Base-by-base conservation (phyloP, 1,140 invertebrate species). In the Paralvinella palmiformis region DNA sequence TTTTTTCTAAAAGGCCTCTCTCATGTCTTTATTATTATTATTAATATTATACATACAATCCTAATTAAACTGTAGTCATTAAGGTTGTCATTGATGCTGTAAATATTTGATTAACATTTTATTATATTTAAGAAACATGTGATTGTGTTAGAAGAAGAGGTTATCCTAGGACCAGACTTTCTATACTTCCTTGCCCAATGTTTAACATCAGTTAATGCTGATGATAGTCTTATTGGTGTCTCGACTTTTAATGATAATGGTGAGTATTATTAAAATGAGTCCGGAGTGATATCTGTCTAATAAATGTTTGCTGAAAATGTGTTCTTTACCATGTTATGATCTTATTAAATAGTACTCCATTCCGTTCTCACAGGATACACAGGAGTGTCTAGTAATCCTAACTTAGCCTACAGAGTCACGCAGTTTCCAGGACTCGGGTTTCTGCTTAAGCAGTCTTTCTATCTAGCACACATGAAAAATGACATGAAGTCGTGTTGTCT, bases 191-290 rank as follows among this genome's bases (percentile, higher is more conserved):
- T 83, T 71, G 79, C 79, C 3, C 79, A 82, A 66, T 69, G 77
- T 35, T 63, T 81, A 15, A 70, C 72, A 5, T 62, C 79, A 10
- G 53, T 83, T 1, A 71, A 79, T 13, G 69, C 68, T 53, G 82
- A 83, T 69, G 60, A 70, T 29, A 71, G 79, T 10, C 63, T 85
- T 37, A 56, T 78, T 32, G 79, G 76, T 13, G 73, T 83, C 6
- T 82, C 81, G 32, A 77, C 81, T 6, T 83, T 79, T 77, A 84
- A 84, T 71, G 75, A 81, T 36, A 84, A 84, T 73, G 81, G 83
- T 83, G 68, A 58, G 59, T 69, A 27, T 55, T 58, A n/a, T 2
- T 60, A n/a, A n/a, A n/a, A n/a, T 13, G 17, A 24, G 17, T 20
- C 6, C n/a, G 22, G 10, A 33, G 33, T 31, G 27, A 35, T 36